Conservation (phyloP, 2,113 vertebrate genomes). For the Paradoxurus hermaphroditus region DNA sequence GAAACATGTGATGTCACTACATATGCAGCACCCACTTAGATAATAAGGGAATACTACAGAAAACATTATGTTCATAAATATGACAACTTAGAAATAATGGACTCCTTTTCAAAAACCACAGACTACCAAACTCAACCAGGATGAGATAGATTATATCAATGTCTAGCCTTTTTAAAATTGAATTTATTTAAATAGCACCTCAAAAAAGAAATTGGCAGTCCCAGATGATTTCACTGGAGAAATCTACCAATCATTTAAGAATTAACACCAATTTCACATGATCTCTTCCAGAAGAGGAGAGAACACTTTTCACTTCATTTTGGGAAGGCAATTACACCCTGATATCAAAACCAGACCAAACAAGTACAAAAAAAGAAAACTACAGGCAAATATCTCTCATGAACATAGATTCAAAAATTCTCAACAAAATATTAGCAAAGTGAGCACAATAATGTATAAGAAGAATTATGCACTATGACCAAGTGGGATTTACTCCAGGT, state of each 20-base stretch:
- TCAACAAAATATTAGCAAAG: not conserved
- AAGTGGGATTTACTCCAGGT: not conserved
- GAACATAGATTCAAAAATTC: not conserved
- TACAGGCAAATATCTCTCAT: not conserved
- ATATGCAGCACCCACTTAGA: not conserved
- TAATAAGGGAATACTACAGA: not conserved
- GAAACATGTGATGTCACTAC: not conserved
- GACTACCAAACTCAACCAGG: not conserved
- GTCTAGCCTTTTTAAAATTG: not conserved
- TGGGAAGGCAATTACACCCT: not conserved
- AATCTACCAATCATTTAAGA: not conserved
- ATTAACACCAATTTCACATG: not conserved
- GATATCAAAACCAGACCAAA: not conserved
- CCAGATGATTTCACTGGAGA: not conserved
- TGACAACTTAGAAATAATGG: not conserved
- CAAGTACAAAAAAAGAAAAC: not conserved
- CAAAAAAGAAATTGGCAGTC: not conserved
- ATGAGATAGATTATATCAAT: not conserved
- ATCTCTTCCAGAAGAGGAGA: not conserved
- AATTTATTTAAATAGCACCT: not conserved
- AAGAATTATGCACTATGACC: not conserved
- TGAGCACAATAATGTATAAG: not conserved
- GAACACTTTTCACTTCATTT: not conserved
- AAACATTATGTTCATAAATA: not conserved
- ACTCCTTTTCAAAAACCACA: not conserved